Base-by-base conservation (phyloP, 2,888 invertebrate species). In the Osmoderma eremita region DNA sequence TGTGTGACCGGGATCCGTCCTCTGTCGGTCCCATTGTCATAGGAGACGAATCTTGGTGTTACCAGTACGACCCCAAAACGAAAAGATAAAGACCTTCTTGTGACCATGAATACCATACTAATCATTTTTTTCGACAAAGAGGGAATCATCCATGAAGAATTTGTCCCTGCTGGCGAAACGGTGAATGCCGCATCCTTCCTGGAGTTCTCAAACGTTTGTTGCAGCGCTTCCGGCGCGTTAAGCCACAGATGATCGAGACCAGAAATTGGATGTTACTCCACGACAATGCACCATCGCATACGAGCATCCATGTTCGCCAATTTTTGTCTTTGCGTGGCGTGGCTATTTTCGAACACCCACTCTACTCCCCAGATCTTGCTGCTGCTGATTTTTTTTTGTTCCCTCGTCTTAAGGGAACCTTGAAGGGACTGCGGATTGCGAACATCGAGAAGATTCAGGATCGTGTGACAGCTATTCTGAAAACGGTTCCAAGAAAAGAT, bases 401-500 rank as follows among this genome's bases (percentile, higher is more conserved):
- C 24, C 24, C 24, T 24, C 3, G 24, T 24, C 24, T 24, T 5
- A 24, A 24, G 5, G 5, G 24, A 5, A 45, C 15, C 45, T 13
- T 45, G 45, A 45, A 45, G 15, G 5, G n/a, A 45, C 13, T 5
- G 13, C 45, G 45, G 45, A 15, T 45, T 45, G 45, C 45, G 15
- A 15, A 45, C 45, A 17, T 45, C 45, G 15, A 45, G 45, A 15
- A 45, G n/a, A 15, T 45, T 45, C 45, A 45, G 45, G 5, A 45
- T 15, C 45, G 45, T 45, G 15, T 45, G n/a, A 45, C 13, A 45
- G 45, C 45, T 45, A 45, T 45, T 13, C 2, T 13, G 45, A 45
- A 45, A 45, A 45, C 45, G 5, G 45, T 45, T 45, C n/a, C 15
- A 45, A 45, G 45, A 45, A 45, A 45, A 45, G 13, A 45, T 15